Percentiles rank a stretch among this genome's conserved stretches.
Evolutionary conservation across 2,888 invertebrate genomes (phyloP).

Genomic region (Cosmorhoe ocellata): DNA sequence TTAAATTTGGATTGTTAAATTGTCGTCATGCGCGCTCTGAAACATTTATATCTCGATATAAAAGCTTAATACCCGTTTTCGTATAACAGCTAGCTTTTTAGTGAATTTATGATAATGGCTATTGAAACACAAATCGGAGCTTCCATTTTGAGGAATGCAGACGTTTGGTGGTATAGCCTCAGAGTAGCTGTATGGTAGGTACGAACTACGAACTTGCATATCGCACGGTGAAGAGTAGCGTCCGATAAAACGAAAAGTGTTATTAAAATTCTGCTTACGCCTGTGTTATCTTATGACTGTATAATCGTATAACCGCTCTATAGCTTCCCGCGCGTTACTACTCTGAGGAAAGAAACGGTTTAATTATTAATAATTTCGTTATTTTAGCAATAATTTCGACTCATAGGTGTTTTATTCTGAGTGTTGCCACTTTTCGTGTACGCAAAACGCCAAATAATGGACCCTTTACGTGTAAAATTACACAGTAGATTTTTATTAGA

Average conservation of each 20-base stretch:
- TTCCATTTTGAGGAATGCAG: constrained; percentile 67
- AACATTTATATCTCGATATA: constrained; percentile 14
- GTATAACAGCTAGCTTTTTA: constrained; percentile 53
- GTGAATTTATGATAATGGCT: constrained; percentile 40
- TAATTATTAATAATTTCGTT: constrained; percentile 3
- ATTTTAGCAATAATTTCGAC: constrained; percentile 27
- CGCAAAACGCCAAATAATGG: constrained; percentile 36
- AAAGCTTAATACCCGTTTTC: constrained; percentile 32
- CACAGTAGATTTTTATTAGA: constrained; percentile 23
- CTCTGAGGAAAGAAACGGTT: constrained; percentile 5
- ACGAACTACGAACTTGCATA: not conserved
- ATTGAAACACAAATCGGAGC: constrained; percentile 57
- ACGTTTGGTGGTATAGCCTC: constrained; percentile 3
- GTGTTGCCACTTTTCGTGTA: constrained; percentile 32
- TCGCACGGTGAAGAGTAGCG: not conserved
- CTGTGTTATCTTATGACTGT: not conserved
- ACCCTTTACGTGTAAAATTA: constrained; percentile 22
- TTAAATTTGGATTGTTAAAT: too few species aligned
- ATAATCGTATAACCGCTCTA: constrained; percentile 3
- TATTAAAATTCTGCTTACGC: constrained; percentile 4
- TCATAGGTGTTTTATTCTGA: constrained; percentile 25
- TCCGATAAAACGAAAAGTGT: not conserved
- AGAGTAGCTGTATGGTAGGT: not conserved
- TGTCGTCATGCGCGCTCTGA: constrained; percentile 6
- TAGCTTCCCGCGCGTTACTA: not conserved